Conservation (phyloP, 2,797 vertebrate species). For the Typhlichthys subterraneus region DNA sequence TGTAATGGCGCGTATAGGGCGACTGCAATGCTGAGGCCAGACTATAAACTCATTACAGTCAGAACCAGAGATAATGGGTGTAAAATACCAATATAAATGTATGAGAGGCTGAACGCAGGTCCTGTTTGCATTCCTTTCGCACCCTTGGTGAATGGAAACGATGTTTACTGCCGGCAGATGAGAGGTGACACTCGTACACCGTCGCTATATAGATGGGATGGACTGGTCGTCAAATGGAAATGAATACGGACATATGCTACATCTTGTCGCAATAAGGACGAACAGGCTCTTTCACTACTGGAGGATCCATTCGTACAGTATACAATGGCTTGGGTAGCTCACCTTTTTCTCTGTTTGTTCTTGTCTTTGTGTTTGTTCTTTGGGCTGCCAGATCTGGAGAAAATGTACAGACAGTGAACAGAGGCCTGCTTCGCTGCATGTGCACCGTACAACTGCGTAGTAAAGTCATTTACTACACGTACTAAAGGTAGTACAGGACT, state of each 20-base stretch:
- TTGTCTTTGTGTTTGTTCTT: constrained; percentile 97
- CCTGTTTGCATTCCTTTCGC: constrained; percentile 6
- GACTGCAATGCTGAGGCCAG: constrained; percentile 21
- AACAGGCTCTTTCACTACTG: not conserved
- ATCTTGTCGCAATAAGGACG: not conserved
- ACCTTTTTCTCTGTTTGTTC: constrained; percentile 94
- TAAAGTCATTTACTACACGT: not conserved
- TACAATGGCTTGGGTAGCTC: constrained; percentile 34
- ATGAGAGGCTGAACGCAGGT: constrained; percentile 41
- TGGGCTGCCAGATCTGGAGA: constrained; percentile 88
- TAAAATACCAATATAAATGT: constrained; percentile 57
- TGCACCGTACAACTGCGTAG: not conserved
- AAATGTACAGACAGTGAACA: constrained; percentile 16
- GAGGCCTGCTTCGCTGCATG: not conserved
- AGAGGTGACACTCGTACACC: too few species aligned
- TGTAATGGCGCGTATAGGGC: constrained; percentile 35
- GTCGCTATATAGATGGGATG: not conserved
- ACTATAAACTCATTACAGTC: constrained; percentile 2
- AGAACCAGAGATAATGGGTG: constrained; percentile 36
- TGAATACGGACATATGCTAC: not conserved
- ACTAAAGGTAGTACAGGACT: not conserved
- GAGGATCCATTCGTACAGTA: not conserved
- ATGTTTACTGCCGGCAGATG: too few species aligned
- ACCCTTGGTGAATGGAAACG: not conserved
- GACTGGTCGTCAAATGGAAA: not conserved